phyloP scores from a whole-genome alignment of 2,797 vertebrate species.

The Balearica regulorum region DNA sequence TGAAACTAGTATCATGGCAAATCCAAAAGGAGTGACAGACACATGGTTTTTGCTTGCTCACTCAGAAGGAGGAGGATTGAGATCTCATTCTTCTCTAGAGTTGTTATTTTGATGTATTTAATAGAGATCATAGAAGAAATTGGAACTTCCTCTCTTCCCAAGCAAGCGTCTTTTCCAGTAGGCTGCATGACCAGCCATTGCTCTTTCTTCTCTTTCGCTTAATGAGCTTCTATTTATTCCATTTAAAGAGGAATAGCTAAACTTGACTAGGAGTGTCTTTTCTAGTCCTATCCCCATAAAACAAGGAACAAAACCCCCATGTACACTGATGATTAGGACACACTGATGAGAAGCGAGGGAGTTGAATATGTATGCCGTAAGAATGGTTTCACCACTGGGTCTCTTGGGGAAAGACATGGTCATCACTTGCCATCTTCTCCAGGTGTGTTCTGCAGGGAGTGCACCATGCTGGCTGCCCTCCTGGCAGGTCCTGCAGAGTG shows the following conservation, averaged over 20 bases:
- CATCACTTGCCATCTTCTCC: not conserved
- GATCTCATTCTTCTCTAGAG: not conserved
- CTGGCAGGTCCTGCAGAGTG: rapidly evolving
- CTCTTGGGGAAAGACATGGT: rapidly evolving
- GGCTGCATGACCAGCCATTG: not conserved
- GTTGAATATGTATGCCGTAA: rapidly evolving
- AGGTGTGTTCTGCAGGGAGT: not conserved
- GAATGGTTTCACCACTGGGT: not conserved
- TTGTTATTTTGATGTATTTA: not conserved
- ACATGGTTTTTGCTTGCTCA: not conserved
- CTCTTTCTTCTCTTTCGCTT: not conserved
- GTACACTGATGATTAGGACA: not conserved
- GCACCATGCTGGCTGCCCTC: rapidly evolving
- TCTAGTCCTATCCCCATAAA: not conserved
- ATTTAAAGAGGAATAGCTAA: not conserved
- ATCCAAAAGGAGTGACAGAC: not conserved
- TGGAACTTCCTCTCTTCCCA: not conserved
- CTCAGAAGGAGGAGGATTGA: not conserved
- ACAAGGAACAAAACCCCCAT: rapidly evolving
- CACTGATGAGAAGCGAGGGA: rapidly evolving
- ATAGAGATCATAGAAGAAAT: not conserved
- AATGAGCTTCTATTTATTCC: not conserved
- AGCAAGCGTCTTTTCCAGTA: not conserved
- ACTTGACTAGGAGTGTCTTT: not conserved
- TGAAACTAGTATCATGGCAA: not conserved